These are phyloP conservation scores for Equus quagga DNA, from an alignment of 2,113 vertebrate genomes.

Conservation along the genomic window DNA sequence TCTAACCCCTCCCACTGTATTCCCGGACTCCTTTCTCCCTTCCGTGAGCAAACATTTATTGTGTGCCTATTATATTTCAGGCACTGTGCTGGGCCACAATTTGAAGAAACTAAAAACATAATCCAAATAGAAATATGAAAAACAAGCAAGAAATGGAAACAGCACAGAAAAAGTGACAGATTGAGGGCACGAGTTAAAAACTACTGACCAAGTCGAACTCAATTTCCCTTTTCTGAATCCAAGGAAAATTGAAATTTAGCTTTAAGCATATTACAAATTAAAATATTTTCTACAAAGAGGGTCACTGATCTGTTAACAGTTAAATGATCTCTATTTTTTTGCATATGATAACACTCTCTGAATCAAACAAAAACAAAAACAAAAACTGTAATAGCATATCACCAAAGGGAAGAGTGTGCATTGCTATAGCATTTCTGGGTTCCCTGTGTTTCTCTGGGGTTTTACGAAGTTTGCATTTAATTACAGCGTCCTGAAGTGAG, in stretches of 20 bases:
- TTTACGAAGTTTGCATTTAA: slow-evolving; percentile 66
- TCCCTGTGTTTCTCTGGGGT: neutral
- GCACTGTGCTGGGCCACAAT: neutral
- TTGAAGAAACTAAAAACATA: neutral
- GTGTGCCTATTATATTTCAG: neutral
- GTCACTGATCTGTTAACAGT: neutral
- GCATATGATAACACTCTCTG: neutral
- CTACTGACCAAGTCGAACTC: neutral
- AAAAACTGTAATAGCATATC: neutral
- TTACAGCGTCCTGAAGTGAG: slow-evolving; percentile 49
- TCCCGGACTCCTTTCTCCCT: neutral
- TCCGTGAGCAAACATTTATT: neutral
- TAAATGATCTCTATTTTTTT: neutral
- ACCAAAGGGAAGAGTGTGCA: neutral
- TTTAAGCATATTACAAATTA: neutral
- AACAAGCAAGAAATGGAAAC: neutral
- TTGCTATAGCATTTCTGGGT: neutral
- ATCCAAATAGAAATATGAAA: neutral
- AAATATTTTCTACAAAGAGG: neutral
- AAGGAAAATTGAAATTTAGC: neutral
- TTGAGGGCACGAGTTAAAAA: neutral
- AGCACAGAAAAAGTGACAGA: neutral
- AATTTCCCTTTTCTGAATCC: neutral
- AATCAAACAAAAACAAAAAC: slow-evolving; percentile 7
- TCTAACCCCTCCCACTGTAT: neutral